These are phyloP conservation scores for Morus bassanus DNA, from an alignment of 2,797 vertebrate species.

Conservation along the genomic window DNA sequence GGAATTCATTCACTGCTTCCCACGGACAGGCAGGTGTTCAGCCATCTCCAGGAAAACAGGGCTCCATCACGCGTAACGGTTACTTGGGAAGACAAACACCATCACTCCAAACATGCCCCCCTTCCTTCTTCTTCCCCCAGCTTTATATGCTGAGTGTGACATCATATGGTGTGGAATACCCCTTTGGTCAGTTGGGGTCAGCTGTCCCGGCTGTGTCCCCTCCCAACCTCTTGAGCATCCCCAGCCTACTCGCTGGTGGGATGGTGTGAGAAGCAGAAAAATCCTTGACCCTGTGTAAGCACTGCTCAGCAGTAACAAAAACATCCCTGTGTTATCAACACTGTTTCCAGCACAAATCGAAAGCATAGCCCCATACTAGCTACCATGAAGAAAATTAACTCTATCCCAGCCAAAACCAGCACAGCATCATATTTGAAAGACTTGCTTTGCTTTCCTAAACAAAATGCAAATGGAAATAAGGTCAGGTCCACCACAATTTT, in stretches of 20 bases:
- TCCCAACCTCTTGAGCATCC: neutral
- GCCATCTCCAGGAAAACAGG: neutral
- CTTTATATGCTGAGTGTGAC: neutral
- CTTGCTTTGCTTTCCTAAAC: neutral
- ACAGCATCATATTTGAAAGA: neutral
- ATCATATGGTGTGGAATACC: neutral
- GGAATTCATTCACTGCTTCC: neutral
- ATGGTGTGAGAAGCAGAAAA: neutral
- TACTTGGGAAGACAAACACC: neutral
- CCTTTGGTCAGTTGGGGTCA: neutral
- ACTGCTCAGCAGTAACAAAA: neutral
- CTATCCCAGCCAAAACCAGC: neutral
- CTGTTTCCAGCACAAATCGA: neutral
- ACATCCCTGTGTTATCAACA: neutral
- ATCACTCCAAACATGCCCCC: neutral
- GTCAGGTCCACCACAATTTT: neutral
- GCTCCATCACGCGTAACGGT: fast-evolving
- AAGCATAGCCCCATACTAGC: neutral
- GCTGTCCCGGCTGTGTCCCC: neutral
- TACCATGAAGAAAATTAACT: neutral
- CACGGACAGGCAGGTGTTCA: neutral
- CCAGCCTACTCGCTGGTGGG: neutral
- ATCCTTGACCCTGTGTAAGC: neutral
- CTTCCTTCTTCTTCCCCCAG: neutral
- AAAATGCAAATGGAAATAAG: neutral